These are phyloP conservation scores for Jacana jacana DNA, from an alignment of 2,113 vertebrate species.

Conservation along the genomic window DNA sequence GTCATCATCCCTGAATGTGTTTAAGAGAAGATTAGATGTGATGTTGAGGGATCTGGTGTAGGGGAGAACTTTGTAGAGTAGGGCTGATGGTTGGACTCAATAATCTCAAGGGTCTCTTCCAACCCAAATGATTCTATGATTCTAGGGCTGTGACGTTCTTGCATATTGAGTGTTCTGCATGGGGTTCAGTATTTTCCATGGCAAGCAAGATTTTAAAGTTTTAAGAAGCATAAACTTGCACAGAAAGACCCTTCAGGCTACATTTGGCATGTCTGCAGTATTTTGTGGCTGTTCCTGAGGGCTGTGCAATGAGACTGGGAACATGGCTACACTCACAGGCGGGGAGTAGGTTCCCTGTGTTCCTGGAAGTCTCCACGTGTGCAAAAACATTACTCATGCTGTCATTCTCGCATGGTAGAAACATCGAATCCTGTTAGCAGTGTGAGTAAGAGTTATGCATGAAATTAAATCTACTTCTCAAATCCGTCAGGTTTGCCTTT, in stretches of 20 bases:
- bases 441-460: constrained; percentile 15
- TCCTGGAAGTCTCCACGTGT: neutral
- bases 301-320: neutral
- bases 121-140: too few species aligned
- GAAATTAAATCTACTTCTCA: constrained; percentile 5
- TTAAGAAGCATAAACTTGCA: neutral
- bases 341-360: neutral
- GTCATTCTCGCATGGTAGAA: neutral
- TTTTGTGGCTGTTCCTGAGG: neutral
- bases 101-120: too few species aligned
- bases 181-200: neutral
- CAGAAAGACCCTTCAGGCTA: neutral
- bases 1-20: too few species aligned
- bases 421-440: constrained; percentile 3
- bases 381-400: neutral
- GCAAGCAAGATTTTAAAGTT: neutral
- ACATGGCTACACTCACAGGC: rapidly evolving
- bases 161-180: neutral
- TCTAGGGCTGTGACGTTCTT: neutral
- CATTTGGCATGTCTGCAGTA: neutral
- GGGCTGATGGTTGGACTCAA: too few species aligned
- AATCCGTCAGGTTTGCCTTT: neutral
- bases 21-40: too few species aligned
- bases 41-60: too few species aligned
- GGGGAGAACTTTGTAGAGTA: too few species aligned